Conservation (phyloP, 2,888 invertebrate species). For the Scaptomyza cyrtandrae region DNA sequence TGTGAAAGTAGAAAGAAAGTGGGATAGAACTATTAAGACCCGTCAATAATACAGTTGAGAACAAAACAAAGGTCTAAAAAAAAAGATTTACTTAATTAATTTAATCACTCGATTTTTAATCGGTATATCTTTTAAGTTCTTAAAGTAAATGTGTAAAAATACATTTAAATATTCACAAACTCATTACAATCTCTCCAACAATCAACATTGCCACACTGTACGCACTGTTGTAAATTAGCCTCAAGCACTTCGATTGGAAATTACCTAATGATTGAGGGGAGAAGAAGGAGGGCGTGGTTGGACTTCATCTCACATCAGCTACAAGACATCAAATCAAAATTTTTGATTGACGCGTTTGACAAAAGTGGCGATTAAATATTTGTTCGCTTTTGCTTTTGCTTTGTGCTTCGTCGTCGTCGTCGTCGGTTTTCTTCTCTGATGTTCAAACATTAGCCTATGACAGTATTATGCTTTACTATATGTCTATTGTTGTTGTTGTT, state of each 20-base stretch:
- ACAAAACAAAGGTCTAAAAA: background rate
- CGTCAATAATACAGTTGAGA: background rate
- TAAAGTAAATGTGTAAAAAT: too few relatives aligned
- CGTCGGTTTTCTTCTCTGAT: conserved; percentile 50
- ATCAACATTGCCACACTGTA: conserved; percentile 31
- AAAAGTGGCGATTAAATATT: conserved; percentile 73
- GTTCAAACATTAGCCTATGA: conserved; percentile 45
- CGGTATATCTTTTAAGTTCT: too few relatives aligned
- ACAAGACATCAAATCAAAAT: conserved; percentile 35
- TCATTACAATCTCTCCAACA: too few relatives aligned
- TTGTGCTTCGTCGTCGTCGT: too few relatives aligned
- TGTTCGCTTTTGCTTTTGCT: conserved; percentile 19
- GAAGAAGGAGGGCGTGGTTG: conserved; percentile 8
- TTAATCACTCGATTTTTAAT: too few relatives aligned
- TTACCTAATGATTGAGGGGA: background rate
- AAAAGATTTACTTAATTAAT: too few relatives aligned
- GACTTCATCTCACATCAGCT: conserved; percentile 22
- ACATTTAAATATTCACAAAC: too few relatives aligned
- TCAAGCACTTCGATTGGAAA: conserved; percentile 15
- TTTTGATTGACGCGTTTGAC: conserved; percentile 75
- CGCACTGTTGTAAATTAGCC: conserved; percentile 10
- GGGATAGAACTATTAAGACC: background rate
- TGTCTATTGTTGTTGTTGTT: conserved; percentile 6
- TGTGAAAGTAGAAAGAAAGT: background rate
- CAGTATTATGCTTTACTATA: conserved; percentile 17